These are phyloP conservation scores for Ctenicera cuprea DNA, from an alignment of 2,888 invertebrate genomes.

Conservation along the genomic window DNA sequence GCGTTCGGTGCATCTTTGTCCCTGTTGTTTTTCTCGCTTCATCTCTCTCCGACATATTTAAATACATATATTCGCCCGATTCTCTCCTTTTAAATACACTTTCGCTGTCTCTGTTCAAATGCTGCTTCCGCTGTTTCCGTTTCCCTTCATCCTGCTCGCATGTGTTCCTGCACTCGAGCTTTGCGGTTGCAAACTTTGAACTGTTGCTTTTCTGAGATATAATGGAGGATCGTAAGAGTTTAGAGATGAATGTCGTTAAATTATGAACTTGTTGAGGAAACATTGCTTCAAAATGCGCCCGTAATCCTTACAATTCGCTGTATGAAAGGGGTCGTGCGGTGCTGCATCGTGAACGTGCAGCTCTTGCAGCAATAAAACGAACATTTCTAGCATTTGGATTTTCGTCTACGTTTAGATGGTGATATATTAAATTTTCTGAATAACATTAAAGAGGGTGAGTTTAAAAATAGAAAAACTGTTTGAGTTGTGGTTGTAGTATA, in stretches of 20 bases:
- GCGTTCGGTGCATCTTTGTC: constrained; percentile 45
- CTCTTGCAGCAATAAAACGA: constrained; percentile 23
- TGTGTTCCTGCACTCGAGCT: constrained; percentile 37
- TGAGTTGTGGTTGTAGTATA: too few relatives aligned
- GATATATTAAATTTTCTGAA: too few relatives aligned
- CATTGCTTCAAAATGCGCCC: constrained; percentile 38
- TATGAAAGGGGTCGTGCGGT: constrained; percentile 16
- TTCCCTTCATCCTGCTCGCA: constrained; percentile 37
- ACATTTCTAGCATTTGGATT: constrained; percentile 6
- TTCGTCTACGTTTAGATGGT: background rate
- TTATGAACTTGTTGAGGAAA: constrained; percentile 53
- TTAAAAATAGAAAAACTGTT: too few relatives aligned
- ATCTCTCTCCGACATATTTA: constrained; percentile 37
- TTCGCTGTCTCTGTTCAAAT: constrained; percentile 44
- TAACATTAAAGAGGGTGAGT: too few relatives aligned
- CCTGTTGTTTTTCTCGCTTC: constrained; percentile 32
- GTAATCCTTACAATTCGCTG: constrained; percentile 30
- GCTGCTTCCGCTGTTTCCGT: constrained; percentile 41
- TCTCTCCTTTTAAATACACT: constrained; percentile 47
- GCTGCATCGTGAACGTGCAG: constrained; percentile 21
- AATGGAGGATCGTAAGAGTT: constrained; percentile 49
- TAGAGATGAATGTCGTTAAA: constrained; percentile 51
- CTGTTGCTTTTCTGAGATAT: constrained; percentile 52
- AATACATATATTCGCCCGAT: constrained; percentile 33
- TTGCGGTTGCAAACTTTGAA: constrained; percentile 53